Evolutionary conservation across 37 sponge, comb jelly and placozoan species (phyloP).

Genomic region (Axinella damicornis): DNA sequence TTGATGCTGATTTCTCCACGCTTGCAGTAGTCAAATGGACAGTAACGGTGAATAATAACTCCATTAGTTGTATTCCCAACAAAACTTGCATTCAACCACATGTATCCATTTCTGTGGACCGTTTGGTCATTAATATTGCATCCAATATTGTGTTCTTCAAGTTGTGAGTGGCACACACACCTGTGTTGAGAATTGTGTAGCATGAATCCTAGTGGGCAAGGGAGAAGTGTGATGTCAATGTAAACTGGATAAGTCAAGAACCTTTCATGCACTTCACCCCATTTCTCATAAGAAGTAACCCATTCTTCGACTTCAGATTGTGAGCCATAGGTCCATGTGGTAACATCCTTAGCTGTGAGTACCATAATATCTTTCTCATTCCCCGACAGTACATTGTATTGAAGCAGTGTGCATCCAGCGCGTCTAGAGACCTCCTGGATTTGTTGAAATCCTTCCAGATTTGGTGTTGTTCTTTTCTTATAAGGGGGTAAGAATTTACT

Average conservation of each 20-base stretch:
- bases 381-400: too few relatives aligned
- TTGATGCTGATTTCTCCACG: neutral
- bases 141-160: neutral
- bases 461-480: too few relatives aligned
- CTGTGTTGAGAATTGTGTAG: constrained; percentile 1
- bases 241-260: constrained; percentile 28
- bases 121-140: constrained; percentile 28
- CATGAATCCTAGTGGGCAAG: constrained; percentile 12
- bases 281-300: too few relatives aligned
- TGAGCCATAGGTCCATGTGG: too few relatives aligned
- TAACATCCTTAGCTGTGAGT: too few relatives aligned
- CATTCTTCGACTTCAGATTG: too few relatives aligned
- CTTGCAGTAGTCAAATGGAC: constrained; percentile 14
- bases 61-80: neutral
- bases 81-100: neutral
- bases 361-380: too few relatives aligned
- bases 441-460: too few relatives aligned
- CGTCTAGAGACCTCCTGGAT: too few relatives aligned
- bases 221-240: neutral
- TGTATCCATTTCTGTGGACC: neutral
- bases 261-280: neutral
- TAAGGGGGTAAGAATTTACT: neutral
- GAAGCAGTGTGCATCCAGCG: too few relatives aligned
- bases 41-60: neutral
- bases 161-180: neutral